phyloP scores from a whole-genome alignment of 1,140 invertebrate genomes.

The Cephus cinctus region DNA sequence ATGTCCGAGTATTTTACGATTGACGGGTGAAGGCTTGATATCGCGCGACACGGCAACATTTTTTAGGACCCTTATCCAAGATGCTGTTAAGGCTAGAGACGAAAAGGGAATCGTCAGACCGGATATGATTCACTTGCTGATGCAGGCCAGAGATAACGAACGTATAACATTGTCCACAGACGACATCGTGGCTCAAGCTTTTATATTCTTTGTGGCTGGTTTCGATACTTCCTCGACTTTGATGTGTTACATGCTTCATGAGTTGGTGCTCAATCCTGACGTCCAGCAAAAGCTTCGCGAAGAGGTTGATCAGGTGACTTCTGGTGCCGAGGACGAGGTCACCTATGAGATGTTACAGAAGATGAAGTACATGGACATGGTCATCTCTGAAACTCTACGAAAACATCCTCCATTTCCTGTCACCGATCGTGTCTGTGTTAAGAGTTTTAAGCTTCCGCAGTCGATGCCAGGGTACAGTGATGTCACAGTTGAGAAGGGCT shows the following conservation, averaged over 20 bases:
- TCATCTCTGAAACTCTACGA: constrained; percentile 57
- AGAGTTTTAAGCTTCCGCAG: constrained; percentile 40
- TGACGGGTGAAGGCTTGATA: constrained; percentile 5
- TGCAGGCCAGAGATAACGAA: constrained; percentile 47
- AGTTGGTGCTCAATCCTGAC: constrained; percentile 59
- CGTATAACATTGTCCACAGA: constrained; percentile 6
- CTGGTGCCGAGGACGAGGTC: neutral
- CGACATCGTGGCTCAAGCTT: constrained; percentile 23
- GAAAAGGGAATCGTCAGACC: constrained; percentile 44
- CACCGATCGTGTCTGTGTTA: constrained; percentile 50
- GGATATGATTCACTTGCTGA: constrained; percentile 52
- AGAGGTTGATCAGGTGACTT: constrained; percentile 39
- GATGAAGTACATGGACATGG: constrained; percentile 43
- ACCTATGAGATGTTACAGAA: constrained; percentile 28
- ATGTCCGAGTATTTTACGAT: constrained; percentile 1
- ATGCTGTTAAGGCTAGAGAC: constrained; percentile 37
- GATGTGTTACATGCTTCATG: constrained; percentile 52
- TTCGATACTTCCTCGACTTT: constrained; percentile 62
- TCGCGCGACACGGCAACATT: constrained; percentile 1
- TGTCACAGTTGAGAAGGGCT: constrained; percentile 13
- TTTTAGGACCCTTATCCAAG: constrained; percentile 11
- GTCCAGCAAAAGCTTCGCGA: constrained; percentile 60
- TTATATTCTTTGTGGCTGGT: constrained; percentile 61
- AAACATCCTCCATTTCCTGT: constrained; percentile 57
- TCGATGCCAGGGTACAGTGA: constrained; percentile 2